phyloP scores from a whole-genome alignment of 2,797 vertebrate species.

The Sebastes trivittatus region DNA sequence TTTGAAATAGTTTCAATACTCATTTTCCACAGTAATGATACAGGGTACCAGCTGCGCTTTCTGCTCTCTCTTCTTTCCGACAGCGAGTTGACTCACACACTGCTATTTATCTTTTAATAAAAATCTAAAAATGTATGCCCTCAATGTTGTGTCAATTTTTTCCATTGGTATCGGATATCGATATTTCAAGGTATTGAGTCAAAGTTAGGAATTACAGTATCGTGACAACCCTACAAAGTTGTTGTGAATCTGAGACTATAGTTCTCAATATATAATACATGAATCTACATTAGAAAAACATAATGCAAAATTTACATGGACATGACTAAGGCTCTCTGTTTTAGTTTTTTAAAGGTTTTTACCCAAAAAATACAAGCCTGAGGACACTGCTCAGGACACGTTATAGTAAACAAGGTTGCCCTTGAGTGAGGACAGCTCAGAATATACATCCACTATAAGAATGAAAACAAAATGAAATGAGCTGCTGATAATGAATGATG shows the following conservation, averaged over 20 bases:
- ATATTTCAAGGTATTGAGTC: no score
- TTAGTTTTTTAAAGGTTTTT: not conserved
- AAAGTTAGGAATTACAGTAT: no score
- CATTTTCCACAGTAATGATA: no score
- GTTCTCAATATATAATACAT: not conserved
- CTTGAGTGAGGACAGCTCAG: not conserved
- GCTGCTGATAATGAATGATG: not conserved
- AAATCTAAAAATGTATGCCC: no score
- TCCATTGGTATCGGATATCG: no score
- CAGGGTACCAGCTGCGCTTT: no score
- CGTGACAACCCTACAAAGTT: not conserved
- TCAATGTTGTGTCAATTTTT: no score
- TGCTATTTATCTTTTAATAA: no score
- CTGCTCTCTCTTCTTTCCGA: no score
- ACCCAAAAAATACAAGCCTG: not conserved
- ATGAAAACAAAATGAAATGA: not conserved
- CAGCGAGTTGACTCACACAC: no score
- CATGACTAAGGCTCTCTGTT: not conserved
- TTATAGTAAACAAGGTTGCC: not conserved
- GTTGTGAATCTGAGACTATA: not conserved
- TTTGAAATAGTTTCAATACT: no score
- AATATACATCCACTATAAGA: not conserved
- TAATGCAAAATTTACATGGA: not conserved
- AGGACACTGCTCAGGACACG: not conserved
- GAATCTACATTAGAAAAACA: not conserved